Conservation (phyloP, 2,113 vertebrate genomes). For the Saimiri boliviensis region DNA sequence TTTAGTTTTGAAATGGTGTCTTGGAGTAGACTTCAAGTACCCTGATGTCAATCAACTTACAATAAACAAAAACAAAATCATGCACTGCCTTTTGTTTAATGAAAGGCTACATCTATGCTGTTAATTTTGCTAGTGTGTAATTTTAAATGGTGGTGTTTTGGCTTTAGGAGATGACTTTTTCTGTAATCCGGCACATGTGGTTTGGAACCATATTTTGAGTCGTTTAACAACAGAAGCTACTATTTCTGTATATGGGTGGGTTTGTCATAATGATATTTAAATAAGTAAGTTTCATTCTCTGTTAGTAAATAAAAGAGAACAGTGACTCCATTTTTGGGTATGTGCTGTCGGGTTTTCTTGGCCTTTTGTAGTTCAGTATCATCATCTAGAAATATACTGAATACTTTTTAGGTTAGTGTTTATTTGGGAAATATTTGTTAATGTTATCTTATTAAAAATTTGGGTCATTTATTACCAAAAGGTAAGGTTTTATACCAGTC, state of each 20-base stretch:
- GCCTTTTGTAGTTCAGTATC: slow-evolving; percentile 36
- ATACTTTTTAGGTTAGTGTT: slow-evolving; percentile 9
- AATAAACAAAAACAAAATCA: slow-evolving; percentile 19
- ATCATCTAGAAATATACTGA: slow-evolving; percentile 32
- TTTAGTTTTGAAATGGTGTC: slow-evolving; percentile 44
- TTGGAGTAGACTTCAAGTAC: background rate
- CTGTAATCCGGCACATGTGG: background rate
- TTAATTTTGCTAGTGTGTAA: slow-evolving; percentile 47
- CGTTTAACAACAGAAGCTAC: background rate
- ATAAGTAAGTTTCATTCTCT: slow-evolving; percentile 1
- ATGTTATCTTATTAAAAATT: slow-evolving; percentile 25
- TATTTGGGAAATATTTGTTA: slow-evolving; percentile 24
- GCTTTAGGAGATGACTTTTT: slow-evolving; percentile 40
- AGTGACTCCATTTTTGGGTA: background rate
- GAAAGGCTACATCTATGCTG: background rate
- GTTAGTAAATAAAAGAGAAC: slow-evolving; percentile 55
- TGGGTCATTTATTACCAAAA: background rate
- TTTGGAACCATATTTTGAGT: slow-evolving; percentile 36
- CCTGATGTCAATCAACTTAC: background rate
- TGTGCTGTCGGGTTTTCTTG: slow-evolving; percentile 32
- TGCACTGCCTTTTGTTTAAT: background rate
- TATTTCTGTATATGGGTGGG: background rate
- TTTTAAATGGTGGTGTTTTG: slow-evolving; percentile 29
- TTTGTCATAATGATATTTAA: slow-evolving; percentile 36
- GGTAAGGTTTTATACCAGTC: background rate